Conservation (phyloP, 2,113 vertebrate genomes). For the Spea bombifrons region DNA sequence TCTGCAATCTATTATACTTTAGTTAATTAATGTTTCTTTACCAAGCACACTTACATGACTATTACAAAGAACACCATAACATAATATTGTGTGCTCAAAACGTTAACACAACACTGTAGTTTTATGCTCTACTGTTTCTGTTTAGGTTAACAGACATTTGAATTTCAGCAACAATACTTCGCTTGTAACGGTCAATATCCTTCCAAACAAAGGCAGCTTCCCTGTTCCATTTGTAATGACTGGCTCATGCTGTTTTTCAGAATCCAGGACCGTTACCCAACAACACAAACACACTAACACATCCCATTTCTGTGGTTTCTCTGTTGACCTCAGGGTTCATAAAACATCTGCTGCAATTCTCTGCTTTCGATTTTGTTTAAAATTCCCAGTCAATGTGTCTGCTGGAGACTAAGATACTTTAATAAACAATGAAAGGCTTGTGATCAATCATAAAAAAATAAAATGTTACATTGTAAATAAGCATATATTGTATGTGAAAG, state of each 20-base stretch:
- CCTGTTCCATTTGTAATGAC: not conserved
- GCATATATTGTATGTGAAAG: not conserved
- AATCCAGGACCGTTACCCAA: not conserved
- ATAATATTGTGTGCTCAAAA: too few species aligned
- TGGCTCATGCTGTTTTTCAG: too few species aligned
- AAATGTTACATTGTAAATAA: not conserved
- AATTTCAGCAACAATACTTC: too few species aligned
- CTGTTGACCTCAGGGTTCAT: constrained; percentile 16
- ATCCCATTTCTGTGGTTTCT: constrained; percentile 2
- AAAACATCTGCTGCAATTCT: not conserved
- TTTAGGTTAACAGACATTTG: too few species aligned
- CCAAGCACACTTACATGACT: too few species aligned
- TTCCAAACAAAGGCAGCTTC: too few species aligned
- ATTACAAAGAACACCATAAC: too few species aligned
- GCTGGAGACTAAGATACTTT: not conserved
- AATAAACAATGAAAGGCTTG: not conserved
- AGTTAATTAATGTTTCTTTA: too few species aligned
- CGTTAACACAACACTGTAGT: too few species aligned
- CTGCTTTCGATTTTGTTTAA: constrained; percentile 7
- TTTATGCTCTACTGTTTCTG: too few species aligned
- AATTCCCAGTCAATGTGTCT: constrained; percentile 5
- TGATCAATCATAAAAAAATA: not conserved
- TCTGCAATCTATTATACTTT: too few species aligned
- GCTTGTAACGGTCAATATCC: too few species aligned
- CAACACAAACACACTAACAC: constrained; percentile 6